Conservation (phyloP, 2,113 vertebrate genomes). For the Orientallactaga bullata region DNA sequence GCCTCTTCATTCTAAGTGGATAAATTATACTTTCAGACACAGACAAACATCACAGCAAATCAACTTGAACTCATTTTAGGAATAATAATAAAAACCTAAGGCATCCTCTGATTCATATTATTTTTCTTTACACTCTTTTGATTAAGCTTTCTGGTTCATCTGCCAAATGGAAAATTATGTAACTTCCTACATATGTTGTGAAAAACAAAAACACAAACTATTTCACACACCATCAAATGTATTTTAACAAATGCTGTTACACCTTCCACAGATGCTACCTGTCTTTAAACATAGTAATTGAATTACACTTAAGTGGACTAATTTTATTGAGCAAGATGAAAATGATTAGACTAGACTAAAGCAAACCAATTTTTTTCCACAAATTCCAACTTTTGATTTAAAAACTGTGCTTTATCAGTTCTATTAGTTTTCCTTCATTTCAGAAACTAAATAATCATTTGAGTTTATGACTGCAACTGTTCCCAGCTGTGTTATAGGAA, state of each 20-base stretch:
- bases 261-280: slow-evolving; percentile 7
- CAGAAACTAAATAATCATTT: slow-evolving; percentile 73
- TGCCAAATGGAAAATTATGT: slow-evolving; percentile 67
- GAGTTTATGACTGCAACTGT: slow-evolving; percentile 68
- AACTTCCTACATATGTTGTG: slow-evolving; percentile 24
- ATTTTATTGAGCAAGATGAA: slow-evolving; percentile 27
- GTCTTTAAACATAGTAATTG: slow-evolving; percentile 53
- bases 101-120: background rate
- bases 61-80: slow-evolving; percentile 22
- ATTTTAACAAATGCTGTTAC: slow-evolving; percentile 59
- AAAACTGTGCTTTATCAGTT: slow-evolving; percentile 65
- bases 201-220: slow-evolving; percentile 49
- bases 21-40: background rate
- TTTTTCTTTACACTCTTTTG: slow-evolving; percentile 31
- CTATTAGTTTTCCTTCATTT: slow-evolving; percentile 78
- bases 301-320: slow-evolving; percentile 46
- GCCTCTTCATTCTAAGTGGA: background rate
- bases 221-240: slow-evolving; percentile 56
- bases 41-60: background rate
- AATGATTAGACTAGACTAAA: slow-evolving; percentile 43
- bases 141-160: slow-evolving; percentile 47
- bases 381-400: slow-evolving; percentile 76
- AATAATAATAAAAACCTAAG: background rate
- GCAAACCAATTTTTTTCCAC: background rate
- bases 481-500: slow-evolving; percentile 70